Evolutionary conservation across 2,888 invertebrate species (phyloP), one percentile per base, ranked within the genome.

Genomic region (Hydriomena furcata): DNA sequence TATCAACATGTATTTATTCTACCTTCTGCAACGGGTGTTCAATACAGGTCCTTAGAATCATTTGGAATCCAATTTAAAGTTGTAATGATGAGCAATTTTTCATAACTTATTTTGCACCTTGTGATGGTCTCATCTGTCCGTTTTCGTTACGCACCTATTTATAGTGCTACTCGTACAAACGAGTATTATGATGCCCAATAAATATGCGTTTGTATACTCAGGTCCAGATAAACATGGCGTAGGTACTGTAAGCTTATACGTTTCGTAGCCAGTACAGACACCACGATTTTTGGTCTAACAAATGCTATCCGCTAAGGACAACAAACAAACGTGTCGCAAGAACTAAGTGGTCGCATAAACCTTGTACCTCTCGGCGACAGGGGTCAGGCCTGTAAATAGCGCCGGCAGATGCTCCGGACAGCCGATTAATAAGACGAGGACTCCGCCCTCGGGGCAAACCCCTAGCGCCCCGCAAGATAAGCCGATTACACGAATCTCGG

Each of bases 381-480:
- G 86, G 87, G 87, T 86, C 85, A 84, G 79, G 60, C 43, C 77
- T 74, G 77, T 78, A 79, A 78, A 80, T 78, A 79, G 76, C 75
- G 66, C 66, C 73, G 80, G 78, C 89, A 90, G 89, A 88, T 90
- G 89, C 75, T 77, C 76, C 79, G 76, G 89, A 90, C 89, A 89
- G 89, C 81, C 84, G 87, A 90, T 89, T 90, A 89, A 90, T 90
- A 87, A 84, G 84, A 76, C 76, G 67, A 71, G 71, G 68, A 66
- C 79, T 78, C 79, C 82, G 76, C 82, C 86, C 84, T 30, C 70
- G 68, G 68, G 73, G 76, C 78, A 73, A 51, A 36, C 45, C 38
- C 41, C 57, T 70, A 71, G 72, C 71, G 66, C 71, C 72, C 68
- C 60, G 59, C 63, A 62, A 77, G 79, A 81, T 81, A 81, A 80